phyloP scores from a whole-genome alignment of 1,140 invertebrate genomes.

The Bombus pyrosoma region DNA sequence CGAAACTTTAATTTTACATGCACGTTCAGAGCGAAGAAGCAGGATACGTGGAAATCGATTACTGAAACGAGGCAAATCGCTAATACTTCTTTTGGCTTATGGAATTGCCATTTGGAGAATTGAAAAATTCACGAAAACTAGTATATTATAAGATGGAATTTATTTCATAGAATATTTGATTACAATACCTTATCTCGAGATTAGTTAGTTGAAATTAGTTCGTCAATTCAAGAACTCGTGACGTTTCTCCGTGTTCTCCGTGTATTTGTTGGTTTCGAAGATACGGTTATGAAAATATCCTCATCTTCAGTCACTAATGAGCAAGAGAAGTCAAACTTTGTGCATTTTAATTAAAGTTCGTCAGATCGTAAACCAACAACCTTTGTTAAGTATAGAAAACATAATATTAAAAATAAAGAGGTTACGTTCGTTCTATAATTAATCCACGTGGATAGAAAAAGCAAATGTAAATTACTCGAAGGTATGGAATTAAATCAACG shows the following conservation, averaged over 20 bases:
- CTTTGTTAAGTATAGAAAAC: neutral
- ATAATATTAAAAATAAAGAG: neutral
- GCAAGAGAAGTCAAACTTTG: neutral
- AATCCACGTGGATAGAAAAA: neutral
- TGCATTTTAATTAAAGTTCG: conserved; percentile 8
- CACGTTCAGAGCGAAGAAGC: neutral
- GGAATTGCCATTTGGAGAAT: neutral
- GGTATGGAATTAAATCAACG: neutral
- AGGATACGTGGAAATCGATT: neutral
- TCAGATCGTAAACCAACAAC: neutral
- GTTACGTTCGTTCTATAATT: neutral
- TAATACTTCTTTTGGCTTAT: neutral
- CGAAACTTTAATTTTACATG: neutral
- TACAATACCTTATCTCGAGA: neutral
- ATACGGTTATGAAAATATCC: neutral
- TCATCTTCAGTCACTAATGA: conserved; percentile 13
- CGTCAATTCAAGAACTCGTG: neutral
- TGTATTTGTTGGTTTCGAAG: neutral
- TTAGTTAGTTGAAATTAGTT: conserved; percentile 14
- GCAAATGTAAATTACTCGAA: neutral
- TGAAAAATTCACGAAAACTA: neutral
- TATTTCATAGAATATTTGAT: neutral
- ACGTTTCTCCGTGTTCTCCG: neutral
- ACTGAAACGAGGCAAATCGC: neutral
- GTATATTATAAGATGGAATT: neutral